Percentiles rank a stretch among this genome's conserved stretches.
Evolutionary conservation across 1,140 invertebrate genomes (phyloP).

Genomic region (Chironomus striatipennis): DNA sequence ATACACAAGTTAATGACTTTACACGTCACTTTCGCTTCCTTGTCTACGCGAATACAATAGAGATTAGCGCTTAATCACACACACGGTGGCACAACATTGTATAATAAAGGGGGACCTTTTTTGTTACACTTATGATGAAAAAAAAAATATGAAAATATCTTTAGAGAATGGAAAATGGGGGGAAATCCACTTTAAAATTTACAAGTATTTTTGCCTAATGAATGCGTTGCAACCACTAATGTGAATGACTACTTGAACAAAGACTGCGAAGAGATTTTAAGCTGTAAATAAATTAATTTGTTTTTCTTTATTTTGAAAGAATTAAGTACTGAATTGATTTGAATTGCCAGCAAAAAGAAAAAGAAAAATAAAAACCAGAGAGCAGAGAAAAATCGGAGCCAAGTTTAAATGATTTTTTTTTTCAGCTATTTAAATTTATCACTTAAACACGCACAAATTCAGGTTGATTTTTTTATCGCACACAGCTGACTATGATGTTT

Average conservation of each 20-base stretch:
- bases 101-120: no score
- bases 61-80: no score
- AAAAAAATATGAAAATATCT: background rate
- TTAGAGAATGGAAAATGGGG: background rate
- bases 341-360: background rate
- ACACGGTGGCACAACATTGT: no score
- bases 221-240: no score
- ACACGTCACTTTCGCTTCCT: background rate
- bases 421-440: slow-evolving; percentile 1
- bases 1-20: background rate
- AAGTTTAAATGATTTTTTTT: background rate
- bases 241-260: no score
- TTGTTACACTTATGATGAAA: no score
- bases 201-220: background rate
- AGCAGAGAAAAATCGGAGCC: background rate
- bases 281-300: background rate
- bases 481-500: background rate
- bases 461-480: background rate
- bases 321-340: no score
- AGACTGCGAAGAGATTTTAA: no score
- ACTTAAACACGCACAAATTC: slow-evolving; percentile 6
- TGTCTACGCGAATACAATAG: background rate
- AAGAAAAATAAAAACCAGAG: background rate
- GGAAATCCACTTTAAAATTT: background rate
- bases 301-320: background rate